phyloP scores from a whole-genome alignment of 2,888 invertebrate species.

The Acleris holmiana region DNA sequence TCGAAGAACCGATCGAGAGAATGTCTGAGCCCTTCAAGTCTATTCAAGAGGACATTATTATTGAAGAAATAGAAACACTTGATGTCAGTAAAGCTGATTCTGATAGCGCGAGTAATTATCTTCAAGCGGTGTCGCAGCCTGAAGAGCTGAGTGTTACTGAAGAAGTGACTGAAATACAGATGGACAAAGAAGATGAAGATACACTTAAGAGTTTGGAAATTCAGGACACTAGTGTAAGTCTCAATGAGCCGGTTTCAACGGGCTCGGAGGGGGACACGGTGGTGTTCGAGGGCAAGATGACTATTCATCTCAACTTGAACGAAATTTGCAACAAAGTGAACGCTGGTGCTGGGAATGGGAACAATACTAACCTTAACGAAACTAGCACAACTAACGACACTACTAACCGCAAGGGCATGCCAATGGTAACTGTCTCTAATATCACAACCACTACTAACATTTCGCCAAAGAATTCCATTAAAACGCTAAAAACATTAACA shows the following conservation, averaged over 20 bases:
- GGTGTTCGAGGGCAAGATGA: constrained; percentile 83
- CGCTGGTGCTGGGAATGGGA: constrained; percentile 75
- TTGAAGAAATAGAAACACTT: constrained; percentile 77
- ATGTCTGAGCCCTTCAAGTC: constrained; percentile 54
- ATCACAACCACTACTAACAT: constrained; percentile 83
- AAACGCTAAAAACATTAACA: constrained; percentile 68
- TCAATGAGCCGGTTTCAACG: constrained; percentile 76
- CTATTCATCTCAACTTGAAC: constrained; percentile 81
- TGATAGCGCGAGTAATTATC: constrained; percentile 75
- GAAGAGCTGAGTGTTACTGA: constrained; percentile 76
- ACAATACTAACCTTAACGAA: constrained; percentile 62
- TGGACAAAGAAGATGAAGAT: constrained; percentile 82
- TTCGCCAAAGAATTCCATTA: constrained; percentile 80
- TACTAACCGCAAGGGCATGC: constrained; percentile 79
- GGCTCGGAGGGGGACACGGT: constrained; percentile 79
- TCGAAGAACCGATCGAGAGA: constrained; percentile 57
- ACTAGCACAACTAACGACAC: constrained; percentile 58
- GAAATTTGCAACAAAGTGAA: constrained; percentile 78
- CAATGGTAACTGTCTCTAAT: constrained; percentile 84
- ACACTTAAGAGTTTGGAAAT: constrained; percentile 81
- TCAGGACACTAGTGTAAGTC: constrained; percentile 84
- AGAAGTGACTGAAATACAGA: constrained; percentile 77
- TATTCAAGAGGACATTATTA: constrained; percentile 66
- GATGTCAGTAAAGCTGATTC: constrained; percentile 65
- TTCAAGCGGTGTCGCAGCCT: constrained; percentile 74